Evolutionary conservation across 2,113 vertebrate species (phyloP), one percentile per base, ranked within the genome.

Genomic region (Galbula dea): DNA sequence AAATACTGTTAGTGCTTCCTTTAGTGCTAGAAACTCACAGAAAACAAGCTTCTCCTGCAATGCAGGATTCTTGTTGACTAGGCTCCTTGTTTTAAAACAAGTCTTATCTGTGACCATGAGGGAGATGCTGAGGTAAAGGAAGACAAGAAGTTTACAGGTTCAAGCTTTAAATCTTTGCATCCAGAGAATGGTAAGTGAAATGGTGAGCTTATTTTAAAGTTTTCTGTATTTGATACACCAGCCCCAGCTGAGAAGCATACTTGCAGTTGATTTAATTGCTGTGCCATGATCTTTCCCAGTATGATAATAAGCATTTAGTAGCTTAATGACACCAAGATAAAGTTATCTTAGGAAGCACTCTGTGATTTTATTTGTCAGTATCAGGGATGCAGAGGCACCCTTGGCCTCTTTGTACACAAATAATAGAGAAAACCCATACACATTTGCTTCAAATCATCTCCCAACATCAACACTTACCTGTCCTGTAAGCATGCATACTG

Each of bases 401-500:
- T 83, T 48, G 16, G 24, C 13, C 16, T 80, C 15, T 80, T 65
- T 39, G 12, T 86, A 43, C 9, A 43, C 12, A 48, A 20, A 54
- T 23, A 71, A 67, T 13, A 37, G 13, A 13, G 43, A 23, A 62
- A 83, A 69, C 1, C 0, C 7, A 7, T 17, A 51, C 5, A 1
- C 32, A 55, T 52, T 57, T 88, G 49, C 54, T 65, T 15, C 52
- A 54, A 27, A 62, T 78, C 13, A 32, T 36, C 48, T 79, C 87
- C 39, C 11, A 10, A 37, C 22, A 57, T 49, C 36, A 67, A 7
- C 22, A 37, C 30, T 57, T 86, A 29, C 32, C 39, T 78, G 36
- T 71, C 61, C 62, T 48, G n/a, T 74, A 55, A 63, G 51, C 30
- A 22, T 39, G 30, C 11, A 54, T 43, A 26, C 43, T 86, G 69